Conservation (phyloP, 2,888 invertebrate genomes). For the Globia sparganii region DNA sequence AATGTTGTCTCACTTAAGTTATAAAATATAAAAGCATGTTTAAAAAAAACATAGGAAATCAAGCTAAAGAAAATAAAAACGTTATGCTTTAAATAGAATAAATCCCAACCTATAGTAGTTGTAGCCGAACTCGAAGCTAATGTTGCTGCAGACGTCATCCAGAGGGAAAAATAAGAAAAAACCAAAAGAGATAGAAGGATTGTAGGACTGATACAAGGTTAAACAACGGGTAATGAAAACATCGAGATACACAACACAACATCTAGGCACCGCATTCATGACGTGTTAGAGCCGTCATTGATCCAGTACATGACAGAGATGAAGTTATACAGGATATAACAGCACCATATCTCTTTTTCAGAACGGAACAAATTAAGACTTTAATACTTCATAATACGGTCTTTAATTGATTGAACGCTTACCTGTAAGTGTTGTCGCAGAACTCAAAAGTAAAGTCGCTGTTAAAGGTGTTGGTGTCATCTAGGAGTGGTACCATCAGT, state of each 20-base stretch:
- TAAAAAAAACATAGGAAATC: background rate
- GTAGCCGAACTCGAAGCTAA: constrained; percentile 56
- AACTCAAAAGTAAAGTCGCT: constrained; percentile 95
- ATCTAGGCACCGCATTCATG: constrained; percentile 21
- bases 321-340: background rate
- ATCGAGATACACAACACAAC: constrained; percentile 27
- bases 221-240: constrained; percentile 28
- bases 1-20: background rate
- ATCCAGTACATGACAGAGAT: background rate
- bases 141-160: constrained; percentile 50
- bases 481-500: constrained; percentile 94
- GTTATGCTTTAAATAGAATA: constrained; percentile 19
- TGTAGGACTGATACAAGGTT: constrained; percentile 28
- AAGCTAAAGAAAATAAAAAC: background rate
- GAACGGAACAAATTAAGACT: constrained; percentile 4
- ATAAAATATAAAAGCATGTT: background rate
- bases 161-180: constrained; percentile 45
- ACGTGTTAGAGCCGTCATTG: background rate
- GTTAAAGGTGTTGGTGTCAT: constrained; percentile 90
- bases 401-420: constrained; percentile 23
- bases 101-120: constrained; percentile 53
- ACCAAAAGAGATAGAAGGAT: constrained; percentile 45
- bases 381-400: constrained; percentile 13
- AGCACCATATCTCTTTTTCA: background rate
- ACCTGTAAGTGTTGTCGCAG: constrained; percentile 95